Base-by-base conservation (phyloP, 2,113 vertebrate species). In the Antidorcas marsupialis region DNA sequence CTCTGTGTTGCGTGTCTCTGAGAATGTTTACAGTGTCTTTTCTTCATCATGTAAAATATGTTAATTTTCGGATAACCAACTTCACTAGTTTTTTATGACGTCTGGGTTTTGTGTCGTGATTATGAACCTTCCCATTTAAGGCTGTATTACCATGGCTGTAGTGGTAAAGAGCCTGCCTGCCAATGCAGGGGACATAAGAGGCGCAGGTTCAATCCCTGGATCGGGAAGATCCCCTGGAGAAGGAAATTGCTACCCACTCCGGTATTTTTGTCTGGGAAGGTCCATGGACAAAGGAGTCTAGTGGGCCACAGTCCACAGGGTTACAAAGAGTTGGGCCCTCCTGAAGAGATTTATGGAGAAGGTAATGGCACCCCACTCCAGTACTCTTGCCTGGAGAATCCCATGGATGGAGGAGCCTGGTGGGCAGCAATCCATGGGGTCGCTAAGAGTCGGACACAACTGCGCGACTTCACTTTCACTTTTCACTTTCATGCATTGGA, bases 391-490 rank as follows among this genome's bases (percentile, higher is more conserved):
- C 25, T 59, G 57, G 57, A 59, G 27, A 59, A 59, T 11, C 57
- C 57, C 25, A 27, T 28, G 57, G 57, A 2, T 2, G 4, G 57
- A 27, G 25, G 57, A 27, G 57, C 25, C 57, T 59, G 57, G 57
- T 27, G 25, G 57, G 25, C 25, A 12, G 25, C 4, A 27, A 8
- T 27, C 57, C 10, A 2, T 27, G 57, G 23, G 25, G 57, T 59
- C 25, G 2, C 25, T 5, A 27, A 27, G 25, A 59, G 57, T 59
- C 10, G 0, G 57, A 12, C 25, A 59, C 1, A 4, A 59, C 57
- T 12, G 25, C 11, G 57, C 25, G 4, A 59, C 25, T 27, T 59
- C 25, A 27, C 25, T 59, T 59, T 59, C 0, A 59, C 57, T 59
- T 59, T 27, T 59, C 57, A 27, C 23, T 27, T 27, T 59, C 23